Evolutionary conservation across 2,888 invertebrate species (phyloP), one percentile per base, ranked within the genome.

Genomic region (Acleris sparsana): DNA sequence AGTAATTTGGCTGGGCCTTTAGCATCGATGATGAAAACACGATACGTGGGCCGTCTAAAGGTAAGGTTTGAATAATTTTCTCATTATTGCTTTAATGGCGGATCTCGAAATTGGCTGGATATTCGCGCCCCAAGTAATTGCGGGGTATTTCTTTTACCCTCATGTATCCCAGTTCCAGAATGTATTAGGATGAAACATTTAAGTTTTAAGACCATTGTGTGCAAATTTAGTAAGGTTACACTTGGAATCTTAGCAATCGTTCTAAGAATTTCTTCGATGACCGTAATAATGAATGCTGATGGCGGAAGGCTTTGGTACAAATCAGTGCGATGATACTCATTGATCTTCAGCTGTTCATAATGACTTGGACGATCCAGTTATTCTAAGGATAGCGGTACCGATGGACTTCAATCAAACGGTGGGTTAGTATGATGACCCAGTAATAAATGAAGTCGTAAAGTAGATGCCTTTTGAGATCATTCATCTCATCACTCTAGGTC

Each of bases 41-140:
- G 76, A 80, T 80, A 84, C 83, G 82, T 83, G 86, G 72, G 70
- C 67, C 69, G 70, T 72, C 70, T 76, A 68, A 70, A 76, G 73
- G 73, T 73, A 74, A 75, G 75, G 71, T 69, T 75, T 79, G 81
- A 79, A 86, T 85, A 85, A 87, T 87, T 83, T 76, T 72, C 81
- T 86, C 82, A 87, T 87, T 85, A 87, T 80, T 69, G 72, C 75
- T 71, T 79, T 88, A 87, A 88, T 87, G 75, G 82, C 72, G 74
- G 75, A 77, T 81, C 78, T 79, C 72, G 73, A 79, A 85, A 87
- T 86, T 86, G 83, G 78, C 75, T 73, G 68, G 72, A 77, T 80
- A 83, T 83, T 84, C 79, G 79, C 82, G 76, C 80, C 78, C 74
- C 61, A 73, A 71, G 73, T 70, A 62, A 69, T 69, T 63, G 64